Evolutionary conservation across 2,888 invertebrate genomes (phyloP).

Genomic region (Tuberolachnus salignus): DNA sequence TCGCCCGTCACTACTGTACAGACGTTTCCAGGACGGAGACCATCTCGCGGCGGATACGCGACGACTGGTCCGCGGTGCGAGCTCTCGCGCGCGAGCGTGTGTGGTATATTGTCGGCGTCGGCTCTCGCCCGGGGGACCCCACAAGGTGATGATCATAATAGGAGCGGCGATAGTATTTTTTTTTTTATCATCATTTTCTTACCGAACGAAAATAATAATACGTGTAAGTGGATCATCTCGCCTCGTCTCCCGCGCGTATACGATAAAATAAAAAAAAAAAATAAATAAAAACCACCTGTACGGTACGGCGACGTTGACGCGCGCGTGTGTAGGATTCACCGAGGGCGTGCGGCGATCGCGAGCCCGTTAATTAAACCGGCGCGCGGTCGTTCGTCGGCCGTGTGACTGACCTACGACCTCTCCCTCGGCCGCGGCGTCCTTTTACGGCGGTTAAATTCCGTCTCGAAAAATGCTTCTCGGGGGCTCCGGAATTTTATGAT

Average conservation of each 20-base stretch:
- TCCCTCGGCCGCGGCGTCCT: neutral
- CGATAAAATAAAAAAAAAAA: too few species aligned
- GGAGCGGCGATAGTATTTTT: conserved; percentile 16
- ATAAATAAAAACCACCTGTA: neutral
- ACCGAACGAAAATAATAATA: conserved; percentile 7
- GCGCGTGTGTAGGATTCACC: conserved; percentile 46
- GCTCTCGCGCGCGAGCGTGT: neutral
- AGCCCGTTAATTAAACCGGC: conserved; percentile 45
- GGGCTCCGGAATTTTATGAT: too few species aligned
- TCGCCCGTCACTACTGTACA: too few species aligned
- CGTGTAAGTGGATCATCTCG: conserved; percentile 42
- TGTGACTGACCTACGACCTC: conserved; percentile 32
- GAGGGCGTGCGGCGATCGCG: conserved; percentile 37
- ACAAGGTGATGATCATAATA: conserved; percentile 48
- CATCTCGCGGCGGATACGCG: neutral
- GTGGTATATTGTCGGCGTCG: neutral
- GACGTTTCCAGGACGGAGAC: too few species aligned
- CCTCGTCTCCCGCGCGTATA: neutral
- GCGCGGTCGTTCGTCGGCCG: conserved; percentile 1
- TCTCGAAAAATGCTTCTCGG: too few species aligned
- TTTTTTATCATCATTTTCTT: too few species aligned
- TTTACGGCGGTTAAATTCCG: too few species aligned
- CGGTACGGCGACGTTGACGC: neutral
- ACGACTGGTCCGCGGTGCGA: too few species aligned
- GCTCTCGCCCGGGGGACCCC: conserved; percentile 33